These are phyloP conservation scores for Watsonalla cultraria DNA, from an alignment of 2,888 invertebrate species.

Conservation along the genomic window DNA sequence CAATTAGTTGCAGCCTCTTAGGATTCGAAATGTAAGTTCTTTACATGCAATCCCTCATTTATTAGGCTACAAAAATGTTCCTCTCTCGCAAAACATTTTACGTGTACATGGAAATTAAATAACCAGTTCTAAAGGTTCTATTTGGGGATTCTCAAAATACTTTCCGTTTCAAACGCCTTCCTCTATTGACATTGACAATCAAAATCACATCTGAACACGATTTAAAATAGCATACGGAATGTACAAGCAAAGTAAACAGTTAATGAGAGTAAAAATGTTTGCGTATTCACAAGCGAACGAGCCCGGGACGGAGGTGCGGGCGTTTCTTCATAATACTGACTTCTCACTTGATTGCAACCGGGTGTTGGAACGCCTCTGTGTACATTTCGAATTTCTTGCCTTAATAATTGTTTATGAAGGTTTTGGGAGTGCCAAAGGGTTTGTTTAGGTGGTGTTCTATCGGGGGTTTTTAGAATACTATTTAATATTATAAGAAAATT, in stretches of 20 bases:
- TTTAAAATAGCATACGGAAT: constrained; percentile 35
- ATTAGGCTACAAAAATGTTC: too few relatives aligned
- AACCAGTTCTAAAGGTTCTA: too few relatives aligned
- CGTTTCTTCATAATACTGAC: constrained; percentile 27
- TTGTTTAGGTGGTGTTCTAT: neutral
- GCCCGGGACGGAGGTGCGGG: constrained; percentile 7
- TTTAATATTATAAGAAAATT: too few relatives aligned
- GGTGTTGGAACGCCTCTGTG: constrained; percentile 11
- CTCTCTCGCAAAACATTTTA: too few relatives aligned
- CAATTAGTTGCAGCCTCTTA: too few relatives aligned
- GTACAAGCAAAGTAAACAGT: constrained; percentile 64
- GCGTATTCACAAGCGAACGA: constrained; percentile 52
- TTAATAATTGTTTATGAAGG: constrained; percentile 1
- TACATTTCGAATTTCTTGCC: constrained; percentile 4
- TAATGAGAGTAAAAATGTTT: constrained; percentile 70
- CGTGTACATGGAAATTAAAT: too few relatives aligned
- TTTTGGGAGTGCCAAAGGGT: neutral
- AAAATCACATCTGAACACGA: constrained; percentile 6
- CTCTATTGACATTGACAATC: neutral
- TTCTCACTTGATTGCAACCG: constrained; percentile 25
- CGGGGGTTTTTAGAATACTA: neutral
- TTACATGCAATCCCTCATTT: too few relatives aligned
- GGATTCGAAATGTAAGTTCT: too few relatives aligned
- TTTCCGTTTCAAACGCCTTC: neutral
- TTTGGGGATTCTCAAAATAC: neutral